Base-by-base conservation (phyloP, 2,888 invertebrate genomes). In the Trisateles emortualis region DNA sequence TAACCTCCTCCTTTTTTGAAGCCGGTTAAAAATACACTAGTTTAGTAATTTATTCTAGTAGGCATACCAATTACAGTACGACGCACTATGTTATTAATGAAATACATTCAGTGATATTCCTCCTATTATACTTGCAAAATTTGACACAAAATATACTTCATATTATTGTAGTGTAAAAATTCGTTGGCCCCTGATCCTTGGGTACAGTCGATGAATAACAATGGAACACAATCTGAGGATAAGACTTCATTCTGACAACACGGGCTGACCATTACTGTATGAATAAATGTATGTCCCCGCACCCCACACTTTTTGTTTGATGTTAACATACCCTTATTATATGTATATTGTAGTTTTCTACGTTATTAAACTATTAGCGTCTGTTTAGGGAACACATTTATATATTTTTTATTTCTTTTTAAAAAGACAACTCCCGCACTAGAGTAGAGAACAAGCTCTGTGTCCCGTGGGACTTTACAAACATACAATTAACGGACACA, bases 251-350 rank as follows among this genome's bases (percentile, higher is more conserved):
- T 76, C 76, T 68, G 68, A 64, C 57, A 79, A 90, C 91, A 90
- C 70, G 84, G 67, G 64, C 78, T 72, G 44, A 59, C 89, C 89
- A 92, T 91, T 89, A 90, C 82, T 58, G 70, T 83, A 89, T 91
- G 92, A 90, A 92, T 92, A 81, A 87, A 91, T 92, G 90, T 85
- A 90, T 87, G 76, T 63, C 38, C 29, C 19, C 58, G 22, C 53
- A 33, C 36, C 55, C 39, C 52, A 52, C 46, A 52, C 63, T 66
- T 64, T 64, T 52, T 55, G 53, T 51, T 43, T 17, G 10, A 39
- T 39, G 39, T 26, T 48, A 45, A 48, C 41, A 24, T 42, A 44
- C 13, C 4, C 30, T 43, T 45, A 33, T 26, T 22, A 41, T 36
- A 47, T 52, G 17, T 42, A 38, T 43, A 50, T 40, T n/a, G 16